A percentile compares a stretch with the other conserved stretches of the same genome.
phyloP scores from a whole-genome alignment of 1,140 invertebrate species.

The Oreohelix idahoensis region DNA sequence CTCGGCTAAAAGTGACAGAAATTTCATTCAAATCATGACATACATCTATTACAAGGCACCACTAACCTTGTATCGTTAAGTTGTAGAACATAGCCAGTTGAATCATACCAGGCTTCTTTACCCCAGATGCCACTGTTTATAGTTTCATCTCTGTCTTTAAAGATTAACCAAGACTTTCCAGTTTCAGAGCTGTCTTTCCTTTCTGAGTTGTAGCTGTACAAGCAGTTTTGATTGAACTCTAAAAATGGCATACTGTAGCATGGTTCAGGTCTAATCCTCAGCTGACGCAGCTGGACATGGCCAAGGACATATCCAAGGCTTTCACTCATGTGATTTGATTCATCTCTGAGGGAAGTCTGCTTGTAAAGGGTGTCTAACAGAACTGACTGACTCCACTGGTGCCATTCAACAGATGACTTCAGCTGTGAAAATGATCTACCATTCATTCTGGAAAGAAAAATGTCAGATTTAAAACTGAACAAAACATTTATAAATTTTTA shows the following conservation, averaged over 20 bases:
- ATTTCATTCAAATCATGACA: too few relatives aligned
- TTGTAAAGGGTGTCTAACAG: slow-evolving; percentile 57
- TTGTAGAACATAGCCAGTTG: slow-evolving; percentile 54
- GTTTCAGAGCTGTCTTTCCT: background rate
- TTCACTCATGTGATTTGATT: slow-evolving; percentile 12
- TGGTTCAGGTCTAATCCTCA: background rate
- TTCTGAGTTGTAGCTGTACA: background rate
- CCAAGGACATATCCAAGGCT: slow-evolving; percentile 12
- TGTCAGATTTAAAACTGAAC: too few relatives aligned
- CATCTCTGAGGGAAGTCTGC: slow-evolving; percentile 21
- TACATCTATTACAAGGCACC: background rate
- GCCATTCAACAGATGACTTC: slow-evolving; percentile 51
- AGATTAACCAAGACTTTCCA: background rate
- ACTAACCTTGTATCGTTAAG: slow-evolving; percentile 60
- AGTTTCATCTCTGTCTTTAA: background rate
- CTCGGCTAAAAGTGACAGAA: too few relatives aligned
- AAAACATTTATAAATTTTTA: too few relatives aligned
- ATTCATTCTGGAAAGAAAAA: slow-evolving; percentile 43
- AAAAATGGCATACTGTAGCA: background rate
- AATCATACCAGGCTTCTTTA: slow-evolving; percentile 56
- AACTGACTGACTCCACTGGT: slow-evolving; percentile 56
- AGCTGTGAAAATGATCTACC: slow-evolving; percentile 44
- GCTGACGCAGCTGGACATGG: slow-evolving; percentile 28
- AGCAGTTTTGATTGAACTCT: background rate
- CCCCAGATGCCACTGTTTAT: slow-evolving; percentile 47